Conservation (phyloP, 2,797 vertebrate species). For the Sternarchorhynchus goeldii region DNA sequence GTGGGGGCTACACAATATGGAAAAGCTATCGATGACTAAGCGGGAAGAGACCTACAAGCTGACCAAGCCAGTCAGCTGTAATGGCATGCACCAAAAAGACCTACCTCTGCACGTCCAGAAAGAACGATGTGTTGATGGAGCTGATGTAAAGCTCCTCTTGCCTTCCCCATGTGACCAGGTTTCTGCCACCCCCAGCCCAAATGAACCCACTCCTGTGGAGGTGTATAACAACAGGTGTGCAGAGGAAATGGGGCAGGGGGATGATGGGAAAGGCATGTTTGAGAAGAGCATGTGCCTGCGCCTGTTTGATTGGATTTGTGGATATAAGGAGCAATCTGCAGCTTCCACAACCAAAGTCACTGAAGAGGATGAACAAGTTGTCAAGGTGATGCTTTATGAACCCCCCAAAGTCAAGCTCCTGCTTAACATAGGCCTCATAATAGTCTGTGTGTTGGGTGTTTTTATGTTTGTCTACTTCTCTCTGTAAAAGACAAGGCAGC, state of each 20-base stretch:
- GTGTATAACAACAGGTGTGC: slow-evolving; percentile 78
- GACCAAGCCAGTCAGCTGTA: slow-evolving; percentile 60
- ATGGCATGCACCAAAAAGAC: slow-evolving; percentile 72
- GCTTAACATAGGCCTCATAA: slow-evolving; percentile 85
- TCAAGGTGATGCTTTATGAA: slow-evolving; percentile 91
- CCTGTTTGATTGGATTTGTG: slow-evolving; percentile 87
- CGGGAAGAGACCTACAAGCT: slow-evolving; percentile 70
- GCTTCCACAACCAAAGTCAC: slow-evolving; percentile 70
- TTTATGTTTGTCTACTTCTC: slow-evolving; percentile 99
- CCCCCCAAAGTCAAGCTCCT: slow-evolving; percentile 83
- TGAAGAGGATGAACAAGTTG: slow-evolving; percentile 77
- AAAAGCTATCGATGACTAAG: slow-evolving; percentile 62
- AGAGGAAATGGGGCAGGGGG: slow-evolving; percentile 74
- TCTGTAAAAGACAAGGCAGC: slow-evolving; percentile 74
- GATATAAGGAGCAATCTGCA: slow-evolving; percentile 77
- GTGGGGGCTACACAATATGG: slow-evolving; percentile 82
- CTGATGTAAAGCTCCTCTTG: slow-evolving; percentile 84
- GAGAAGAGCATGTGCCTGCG: slow-evolving; percentile 68
- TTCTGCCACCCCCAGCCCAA: slow-evolving; percentile 78
- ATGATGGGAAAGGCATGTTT: slow-evolving; percentile 60
- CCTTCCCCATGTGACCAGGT: slow-evolving; percentile 75
- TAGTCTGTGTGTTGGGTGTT: slow-evolving; percentile 88
- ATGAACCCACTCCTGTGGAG: slow-evolving; percentile 84
- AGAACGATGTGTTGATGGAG: slow-evolving; percentile 77
- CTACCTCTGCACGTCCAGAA: slow-evolving; percentile 72